Percentiles rank a stretch among this genome's conserved stretches.
phyloP scores from a whole-genome alignment of 1,140 invertebrate genomes.

The Thrips palmi region DNA sequence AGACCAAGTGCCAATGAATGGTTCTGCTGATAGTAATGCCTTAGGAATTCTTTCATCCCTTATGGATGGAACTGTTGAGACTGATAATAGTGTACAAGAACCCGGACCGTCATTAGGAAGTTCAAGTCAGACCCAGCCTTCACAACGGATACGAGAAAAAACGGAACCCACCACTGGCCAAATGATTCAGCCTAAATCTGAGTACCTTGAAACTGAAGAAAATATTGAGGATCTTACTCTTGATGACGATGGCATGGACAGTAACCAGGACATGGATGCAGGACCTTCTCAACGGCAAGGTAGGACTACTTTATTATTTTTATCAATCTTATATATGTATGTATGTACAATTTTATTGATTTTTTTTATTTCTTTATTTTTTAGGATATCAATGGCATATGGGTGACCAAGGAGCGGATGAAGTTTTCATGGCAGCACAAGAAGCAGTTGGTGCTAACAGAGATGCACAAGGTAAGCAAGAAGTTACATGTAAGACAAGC shows the following conservation, averaged over 20 bases:
- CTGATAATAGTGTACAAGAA: slow-evolving; percentile 7
- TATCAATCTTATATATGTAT: not conserved
- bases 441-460: slow-evolving; percentile 45
- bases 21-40: slow-evolving; percentile 9
- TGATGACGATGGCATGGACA: slow-evolving; percentile 16
- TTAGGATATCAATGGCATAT: slow-evolving; percentile 7
- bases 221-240: slow-evolving; percentile 16
- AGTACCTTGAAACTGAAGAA: slow-evolving; percentile 14
- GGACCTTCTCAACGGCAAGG: slow-evolving; percentile 12
- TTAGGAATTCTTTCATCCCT: slow-evolving; percentile 5
- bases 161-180: slow-evolving; percentile 14
- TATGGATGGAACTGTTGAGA: slow-evolving; percentile 6
- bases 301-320: too few relatives aligned
- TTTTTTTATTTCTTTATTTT: not conserved
- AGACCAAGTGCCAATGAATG: slow-evolving; percentile 12
- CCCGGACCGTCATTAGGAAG: slow-evolving; percentile 1
- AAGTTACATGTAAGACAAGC: too few relatives aligned
- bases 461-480: slow-evolving; percentile 49
- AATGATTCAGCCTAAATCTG: slow-evolving; percentile 15
- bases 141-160: too few relatives aligned
- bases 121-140: slow-evolving; percentile 9
- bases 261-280: slow-evolving; percentile 14
- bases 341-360: slow-evolving; percentile 1
- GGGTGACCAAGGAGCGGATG: slow-evolving; percentile 23
- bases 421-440: slow-evolving; percentile 45